A percentile compares a stretch with the other conserved stretches of the same genome.
These are phyloP conservation scores for Leuciscus idus DNA, from an alignment of 2,113 vertebrate species.

Conservation along the genomic window DNA sequence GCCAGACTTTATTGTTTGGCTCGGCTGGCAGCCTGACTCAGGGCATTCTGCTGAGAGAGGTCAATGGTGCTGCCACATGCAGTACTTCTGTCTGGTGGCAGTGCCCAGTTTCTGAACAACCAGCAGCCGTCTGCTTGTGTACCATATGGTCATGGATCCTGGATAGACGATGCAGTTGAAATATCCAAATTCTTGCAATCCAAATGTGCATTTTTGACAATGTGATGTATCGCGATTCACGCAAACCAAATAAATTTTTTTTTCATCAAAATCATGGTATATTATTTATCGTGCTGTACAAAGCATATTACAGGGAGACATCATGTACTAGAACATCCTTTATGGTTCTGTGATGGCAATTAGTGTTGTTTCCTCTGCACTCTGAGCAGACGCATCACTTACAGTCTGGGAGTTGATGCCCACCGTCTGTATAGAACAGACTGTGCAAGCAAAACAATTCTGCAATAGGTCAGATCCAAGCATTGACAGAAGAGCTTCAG, in stretches of 20 bases:
- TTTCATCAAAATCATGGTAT: background rate
- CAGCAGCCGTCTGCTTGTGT: conserved; percentile 23
- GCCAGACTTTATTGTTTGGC: conserved; percentile 59
- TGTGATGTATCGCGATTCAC: background rate
- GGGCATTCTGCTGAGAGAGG: conserved; percentile 57
- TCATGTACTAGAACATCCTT: background rate
- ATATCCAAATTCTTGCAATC: conserved; percentile 9
- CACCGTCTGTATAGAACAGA: conserved; percentile 17
- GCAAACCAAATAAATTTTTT: background rate
- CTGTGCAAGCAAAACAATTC: conserved; percentile 5
- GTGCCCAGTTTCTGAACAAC: background rate
- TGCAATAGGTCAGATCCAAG: background rate
- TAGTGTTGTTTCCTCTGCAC: background rate
- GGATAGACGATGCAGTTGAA: background rate
- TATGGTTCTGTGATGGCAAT: background rate
- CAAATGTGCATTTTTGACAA: background rate
- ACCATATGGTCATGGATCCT: conserved; percentile 8
- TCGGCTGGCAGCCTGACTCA: conserved; percentile 49
- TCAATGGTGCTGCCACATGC: conserved; percentile 42
- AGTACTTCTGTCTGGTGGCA: conserved; percentile 34
- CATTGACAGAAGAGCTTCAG: background rate
- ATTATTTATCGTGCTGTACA: background rate
- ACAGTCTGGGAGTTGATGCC: background rate
- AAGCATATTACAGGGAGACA: background rate
- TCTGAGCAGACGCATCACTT: background rate